Conservation (phyloP, 1,140 invertebrate species). For the Amphibalanus amphitrite region DNA sequence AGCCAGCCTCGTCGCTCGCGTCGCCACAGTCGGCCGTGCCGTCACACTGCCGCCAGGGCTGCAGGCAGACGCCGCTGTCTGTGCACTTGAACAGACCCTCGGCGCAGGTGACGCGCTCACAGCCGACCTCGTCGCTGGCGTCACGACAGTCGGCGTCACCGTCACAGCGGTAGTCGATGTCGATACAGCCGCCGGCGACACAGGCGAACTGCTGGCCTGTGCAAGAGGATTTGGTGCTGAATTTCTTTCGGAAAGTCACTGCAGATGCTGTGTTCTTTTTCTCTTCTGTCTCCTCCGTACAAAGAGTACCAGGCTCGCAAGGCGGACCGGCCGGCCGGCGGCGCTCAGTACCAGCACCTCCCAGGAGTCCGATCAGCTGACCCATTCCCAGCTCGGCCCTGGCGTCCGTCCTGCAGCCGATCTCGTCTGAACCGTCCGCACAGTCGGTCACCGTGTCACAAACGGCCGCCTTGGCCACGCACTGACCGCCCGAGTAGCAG, state of each 20-base stretch:
- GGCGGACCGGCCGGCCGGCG: too few species aligned
- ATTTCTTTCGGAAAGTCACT: too few species aligned
- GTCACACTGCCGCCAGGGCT: conserved; percentile 60
- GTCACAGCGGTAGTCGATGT: conserved; percentile 41
- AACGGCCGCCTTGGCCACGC: conserved; percentile 9
- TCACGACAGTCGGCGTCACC: conserved; percentile 30
- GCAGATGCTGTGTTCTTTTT: too few species aligned
- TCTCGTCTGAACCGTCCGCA: conserved; percentile 25
- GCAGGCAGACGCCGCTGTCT: conserved; percentile 57
- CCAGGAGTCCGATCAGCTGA: too few species aligned
- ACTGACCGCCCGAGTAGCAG: conserved; percentile 8
- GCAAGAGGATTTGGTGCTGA: conserved; percentile 6
- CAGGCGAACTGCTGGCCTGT: conserved; percentile 13
- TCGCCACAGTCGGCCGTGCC: conserved; percentile 51
- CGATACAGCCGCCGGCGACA: conserved; percentile 34
- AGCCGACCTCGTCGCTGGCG: conserved; percentile 42
- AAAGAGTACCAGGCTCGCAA: too few species aligned
- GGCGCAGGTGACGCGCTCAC: conserved; percentile 16
- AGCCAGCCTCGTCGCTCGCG: conserved; percentile 31
- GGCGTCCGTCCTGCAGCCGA: background rate
- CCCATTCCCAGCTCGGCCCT: too few species aligned
- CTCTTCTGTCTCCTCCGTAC: too few species aligned
- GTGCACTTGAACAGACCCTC: conserved; percentile 62
- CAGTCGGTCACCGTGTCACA: conserved; percentile 26
- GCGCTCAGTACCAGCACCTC: too few species aligned